Base-by-base conservation (phyloP, 2,888 invertebrate genomes). In the Mythimna lalbum region DNA sequence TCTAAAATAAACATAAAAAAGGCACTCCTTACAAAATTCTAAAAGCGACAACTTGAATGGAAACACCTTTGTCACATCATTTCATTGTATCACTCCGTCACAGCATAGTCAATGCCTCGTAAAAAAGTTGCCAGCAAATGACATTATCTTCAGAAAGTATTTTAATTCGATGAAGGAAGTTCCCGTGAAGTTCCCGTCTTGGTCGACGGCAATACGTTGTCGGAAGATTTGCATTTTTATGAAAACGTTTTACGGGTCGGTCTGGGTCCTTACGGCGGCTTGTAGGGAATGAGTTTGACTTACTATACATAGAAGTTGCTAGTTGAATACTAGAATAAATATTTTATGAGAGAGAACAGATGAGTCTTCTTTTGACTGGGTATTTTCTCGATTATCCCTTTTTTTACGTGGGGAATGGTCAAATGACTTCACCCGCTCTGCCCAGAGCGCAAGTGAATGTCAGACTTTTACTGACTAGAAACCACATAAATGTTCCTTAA, bases 201-300 rank as follows among this genome's bases (percentile, higher is more conserved):
- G 87, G 81, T 88, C 81, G 85, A 56, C 82, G 89, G 93, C 93
- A 94, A 93, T 93, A 93, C 94, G 93, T 93, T 92, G 92, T 87
- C 80, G 86, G 86, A 76, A 88, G 89, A 95, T 95, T 95, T 95
- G 92, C 95, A 95, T 95, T 95, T 95, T 95, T 95, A 95, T 94
- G 93, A 93, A 94, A 94, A 93, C 92, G 92, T 90, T 93, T 93
- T 91, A 92, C 89, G 88, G 87, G 87, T 81, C 78, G 83, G 86
- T 79, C 80, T 79, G 73, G 80, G 88, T 83, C 84, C 76, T 76
- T 72, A 77, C 75, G 67, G 61, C 78, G 82, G 76, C 74, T 75
- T 80, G 73, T 73, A 60, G 66, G 68, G 61, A 72, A 75, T 69
- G 76, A 82, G 67, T 56, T 79, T 79, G 80, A 70, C 67, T 82